Conservation (phyloP, 1,140 invertebrate genomes). For the Hermetia illucens region DNA sequence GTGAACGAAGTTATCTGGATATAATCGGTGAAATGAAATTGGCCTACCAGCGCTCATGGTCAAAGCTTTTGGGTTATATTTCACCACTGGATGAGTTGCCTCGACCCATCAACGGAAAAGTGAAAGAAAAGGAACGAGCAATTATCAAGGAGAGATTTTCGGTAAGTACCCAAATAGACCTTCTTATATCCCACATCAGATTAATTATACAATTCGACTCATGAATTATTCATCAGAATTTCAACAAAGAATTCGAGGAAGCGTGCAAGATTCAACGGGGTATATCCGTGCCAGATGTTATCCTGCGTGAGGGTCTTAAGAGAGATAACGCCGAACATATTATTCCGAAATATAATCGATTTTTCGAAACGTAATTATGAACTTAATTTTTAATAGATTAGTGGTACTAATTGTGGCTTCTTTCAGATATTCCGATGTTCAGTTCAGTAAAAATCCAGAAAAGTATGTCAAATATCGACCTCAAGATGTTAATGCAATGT, state of each 20-base stretch:
- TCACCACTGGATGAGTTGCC: constrained; percentile 48
- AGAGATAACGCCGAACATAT: constrained; percentile 75
- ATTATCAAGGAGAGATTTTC: constrained; percentile 89
- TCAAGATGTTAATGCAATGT: constrained; percentile 59
- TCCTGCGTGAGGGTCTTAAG: constrained; percentile 67
- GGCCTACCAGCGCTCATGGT: constrained; percentile 45
- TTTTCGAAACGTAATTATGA: constrained; percentile 52
- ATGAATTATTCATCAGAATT: constrained; percentile 45
- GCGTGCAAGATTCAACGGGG: constrained; percentile 67
- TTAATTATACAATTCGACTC: constrained; percentile 7
- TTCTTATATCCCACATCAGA: constrained; percentile 2
- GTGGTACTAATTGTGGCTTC: no score
- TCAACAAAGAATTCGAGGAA: constrained; percentile 93
- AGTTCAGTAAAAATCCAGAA: constrained; percentile 84
- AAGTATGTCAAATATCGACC: constrained; percentile 92
- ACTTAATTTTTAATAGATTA: constrained; percentile 3
- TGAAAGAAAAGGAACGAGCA: constrained; percentile 78
- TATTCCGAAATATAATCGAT: constrained; percentile 66
- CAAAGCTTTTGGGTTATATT: constrained; percentile 62
- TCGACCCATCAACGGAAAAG: constrained; percentile 45
- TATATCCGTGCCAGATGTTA: constrained; percentile 86
- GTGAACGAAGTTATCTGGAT: constrained; percentile 68
- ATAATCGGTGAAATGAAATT: constrained; percentile 36
- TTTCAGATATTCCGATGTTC: constrained; percentile 46
- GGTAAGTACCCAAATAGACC: constrained; percentile 36